A percentile compares a stretch with the other conserved stretches of the same genome.
phyloP scores from a whole-genome alignment of 2,797 vertebrate genomes.

The Sebastes aleutianus region DNA sequence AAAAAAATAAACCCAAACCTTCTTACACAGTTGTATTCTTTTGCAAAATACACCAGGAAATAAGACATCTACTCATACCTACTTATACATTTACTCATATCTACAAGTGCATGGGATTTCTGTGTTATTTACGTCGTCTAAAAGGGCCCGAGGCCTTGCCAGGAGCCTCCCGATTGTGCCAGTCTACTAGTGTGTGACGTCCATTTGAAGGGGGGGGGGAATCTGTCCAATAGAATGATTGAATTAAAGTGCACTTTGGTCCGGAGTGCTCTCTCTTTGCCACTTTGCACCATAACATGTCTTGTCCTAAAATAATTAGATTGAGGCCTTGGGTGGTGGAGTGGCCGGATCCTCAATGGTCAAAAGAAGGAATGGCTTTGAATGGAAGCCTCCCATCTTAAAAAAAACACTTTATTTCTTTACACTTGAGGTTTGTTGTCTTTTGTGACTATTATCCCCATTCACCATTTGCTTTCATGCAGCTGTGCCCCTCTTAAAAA shows the following conservation, averaged over 20 bases:
- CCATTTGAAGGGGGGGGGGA: slow-evolving; percentile 65
- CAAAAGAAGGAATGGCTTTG: slow-evolving; percentile 78
- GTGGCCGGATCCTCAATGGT: slow-evolving; percentile 77
- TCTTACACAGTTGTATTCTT: slow-evolving; percentile 12
- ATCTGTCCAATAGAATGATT: slow-evolving; percentile 80
- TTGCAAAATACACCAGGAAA: slow-evolving; percentile 35
- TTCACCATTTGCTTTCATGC: slow-evolving; percentile 83
- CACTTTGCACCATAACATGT: slow-evolving; percentile 80
- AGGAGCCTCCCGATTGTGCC: slow-evolving; percentile 65
- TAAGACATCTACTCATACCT: slow-evolving; percentile 38
- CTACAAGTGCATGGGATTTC: slow-evolving; percentile 40
- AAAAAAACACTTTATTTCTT: slow-evolving; percentile 86
- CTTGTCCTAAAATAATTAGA: slow-evolving; percentile 86
- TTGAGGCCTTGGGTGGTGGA: slow-evolving; percentile 76
- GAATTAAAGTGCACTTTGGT: slow-evolving; percentile 85
- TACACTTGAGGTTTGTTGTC: slow-evolving; percentile 88
- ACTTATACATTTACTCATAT: slow-evolving; percentile 22
- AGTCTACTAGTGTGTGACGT: slow-evolving; percentile 74
- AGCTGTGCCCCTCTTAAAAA: slow-evolving; percentile 84
- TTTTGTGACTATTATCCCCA: slow-evolving; percentile 85
- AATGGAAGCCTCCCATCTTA: slow-evolving; percentile 81
- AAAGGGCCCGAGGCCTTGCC: slow-evolving; percentile 39
- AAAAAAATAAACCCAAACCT: slow-evolving; percentile 31
- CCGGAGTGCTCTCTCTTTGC: slow-evolving; percentile 76
- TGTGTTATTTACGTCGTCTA: slow-evolving; percentile 36